These are phyloP conservation scores for Hybognathus amarus DNA, from an alignment of 2,797 vertebrate species.

Conservation along the genomic window DNA sequence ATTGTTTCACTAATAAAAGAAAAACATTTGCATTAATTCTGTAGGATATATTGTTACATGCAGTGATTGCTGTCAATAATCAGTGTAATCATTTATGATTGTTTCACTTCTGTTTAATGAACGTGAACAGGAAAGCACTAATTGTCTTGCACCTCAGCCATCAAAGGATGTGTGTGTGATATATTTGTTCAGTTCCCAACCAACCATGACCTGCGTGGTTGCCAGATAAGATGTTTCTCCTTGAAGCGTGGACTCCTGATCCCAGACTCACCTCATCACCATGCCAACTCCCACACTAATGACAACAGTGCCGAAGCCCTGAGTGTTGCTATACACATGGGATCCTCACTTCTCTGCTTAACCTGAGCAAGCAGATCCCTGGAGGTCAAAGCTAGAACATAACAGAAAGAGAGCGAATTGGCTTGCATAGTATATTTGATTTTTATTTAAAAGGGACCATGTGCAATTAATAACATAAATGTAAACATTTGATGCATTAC, in stretches of 20 bases:
- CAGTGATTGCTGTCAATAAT: not conserved
- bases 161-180: constrained; percentile 8
- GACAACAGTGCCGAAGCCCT: constrained; percentile 70
- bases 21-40: not conserved
- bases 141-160: not conserved
- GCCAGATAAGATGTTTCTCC: constrained; percentile 65
- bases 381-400: constrained; percentile 35
- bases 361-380: constrained; percentile 54
- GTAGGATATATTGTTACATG: not conserved
- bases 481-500: no score
- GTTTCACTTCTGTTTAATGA: not conserved
- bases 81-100: not conserved
- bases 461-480: no score
- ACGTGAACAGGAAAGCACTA: not conserved
- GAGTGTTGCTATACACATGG: constrained; percentile 62
- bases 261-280: constrained; percentile 68
- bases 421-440: not conserved
- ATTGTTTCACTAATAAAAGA: not conserved
- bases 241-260: constrained; percentile 66
- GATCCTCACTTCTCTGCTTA: constrained; percentile 56
- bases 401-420: constrained; percentile 12
- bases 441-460: no score
- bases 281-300: constrained; percentile 68
- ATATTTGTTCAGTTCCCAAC: constrained; percentile 38
- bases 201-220: constrained; percentile 61